These are phyloP conservation scores for Heliconius hewitsoni DNA, from an alignment of 1,140 invertebrate species.

Conservation along the genomic window DNA sequence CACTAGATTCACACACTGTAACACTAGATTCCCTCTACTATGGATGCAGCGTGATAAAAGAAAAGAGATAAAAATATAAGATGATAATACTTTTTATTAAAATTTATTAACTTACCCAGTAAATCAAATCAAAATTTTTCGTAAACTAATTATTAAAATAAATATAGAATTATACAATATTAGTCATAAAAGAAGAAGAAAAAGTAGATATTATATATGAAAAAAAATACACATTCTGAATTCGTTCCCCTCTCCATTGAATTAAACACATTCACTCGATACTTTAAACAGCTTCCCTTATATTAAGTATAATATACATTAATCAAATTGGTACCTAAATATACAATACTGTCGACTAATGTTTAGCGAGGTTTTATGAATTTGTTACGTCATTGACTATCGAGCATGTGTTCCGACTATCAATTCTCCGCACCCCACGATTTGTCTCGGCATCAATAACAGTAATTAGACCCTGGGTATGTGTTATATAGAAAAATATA, in stretches of 20 bases:
- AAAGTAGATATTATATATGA: too few relatives aligned
- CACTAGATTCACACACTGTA: too few relatives aligned
- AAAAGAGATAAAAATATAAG: too few relatives aligned
- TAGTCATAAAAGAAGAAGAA: too few relatives aligned
- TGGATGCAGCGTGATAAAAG: too few relatives aligned
- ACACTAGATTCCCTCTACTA: too few relatives aligned
- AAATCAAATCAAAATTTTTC: too few relatives aligned
- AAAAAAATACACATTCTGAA: background rate
- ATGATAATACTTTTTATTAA: too few relatives aligned
- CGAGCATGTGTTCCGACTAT: slow-evolving; percentile 20
- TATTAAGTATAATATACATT: slow-evolving; percentile 38
- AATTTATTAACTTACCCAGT: too few relatives aligned
- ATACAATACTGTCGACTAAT: slow-evolving; percentile 39
- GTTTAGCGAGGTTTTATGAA: slow-evolving; percentile 39
- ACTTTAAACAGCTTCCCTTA: slow-evolving; percentile 33
- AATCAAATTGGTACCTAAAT: slow-evolving; percentile 48
- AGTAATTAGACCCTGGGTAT: background rate
- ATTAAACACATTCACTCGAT: slow-evolving; percentile 29
- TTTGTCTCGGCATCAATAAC: slow-evolving; percentile 1
- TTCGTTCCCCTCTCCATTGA: background rate
- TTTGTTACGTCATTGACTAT: slow-evolving; percentile 37
- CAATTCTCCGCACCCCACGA: slow-evolving; percentile 20
- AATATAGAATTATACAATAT: too few relatives aligned
- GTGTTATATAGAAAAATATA: background rate
- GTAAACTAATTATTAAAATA: too few relatives aligned